These are phyloP conservation scores for Creontiades dilutus DNA, from an alignment of 2,888 invertebrate species.

Conservation along the genomic window DNA sequence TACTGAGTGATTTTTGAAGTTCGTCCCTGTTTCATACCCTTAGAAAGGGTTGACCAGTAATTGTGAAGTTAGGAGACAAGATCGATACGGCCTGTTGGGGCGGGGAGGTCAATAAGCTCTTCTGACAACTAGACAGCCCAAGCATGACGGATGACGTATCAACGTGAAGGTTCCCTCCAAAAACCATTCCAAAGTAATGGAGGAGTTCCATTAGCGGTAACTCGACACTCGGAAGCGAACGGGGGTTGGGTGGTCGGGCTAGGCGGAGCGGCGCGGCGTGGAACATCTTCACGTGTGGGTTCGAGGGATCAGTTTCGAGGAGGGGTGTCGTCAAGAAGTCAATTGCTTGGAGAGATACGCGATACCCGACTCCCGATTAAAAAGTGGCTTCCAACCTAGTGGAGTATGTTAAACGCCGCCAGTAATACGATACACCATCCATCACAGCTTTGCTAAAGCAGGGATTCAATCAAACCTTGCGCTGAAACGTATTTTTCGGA, in stretches of 20 bases:
- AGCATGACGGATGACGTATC: constrained; percentile 62
- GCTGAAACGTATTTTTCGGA: no score
- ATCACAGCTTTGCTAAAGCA: background rate
- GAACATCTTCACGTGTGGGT: constrained; percentile 54
- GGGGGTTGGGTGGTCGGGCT: background rate
- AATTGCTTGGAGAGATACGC: constrained; percentile 48
- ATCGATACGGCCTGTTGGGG: constrained; percentile 48
- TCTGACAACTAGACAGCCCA: constrained; percentile 39
- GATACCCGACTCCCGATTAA: constrained; percentile 44
- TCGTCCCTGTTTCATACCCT: background rate
- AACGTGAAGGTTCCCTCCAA: constrained; percentile 48
- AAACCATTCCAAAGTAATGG: constrained; percentile 54
- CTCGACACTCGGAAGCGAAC: constrained; percentile 55
- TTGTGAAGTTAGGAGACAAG: constrained; percentile 34
- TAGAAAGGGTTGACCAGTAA: constrained; percentile 12
- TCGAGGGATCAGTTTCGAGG: background rate
- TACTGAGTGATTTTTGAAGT: no score
- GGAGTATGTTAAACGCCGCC: background rate
- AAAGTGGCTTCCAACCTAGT: constrained; percentile 27
- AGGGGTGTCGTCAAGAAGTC: constrained; percentile 33
- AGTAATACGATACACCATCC: background rate
- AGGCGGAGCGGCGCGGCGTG: background rate
- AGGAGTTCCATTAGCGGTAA: constrained; percentile 58
- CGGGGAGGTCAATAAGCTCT: constrained; percentile 46
- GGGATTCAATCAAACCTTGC: background rate